These are phyloP conservation scores for Petrocephalus microphthalmus DNA, from an alignment of 2,113 vertebrate genomes.

Conservation along the genomic window DNA sequence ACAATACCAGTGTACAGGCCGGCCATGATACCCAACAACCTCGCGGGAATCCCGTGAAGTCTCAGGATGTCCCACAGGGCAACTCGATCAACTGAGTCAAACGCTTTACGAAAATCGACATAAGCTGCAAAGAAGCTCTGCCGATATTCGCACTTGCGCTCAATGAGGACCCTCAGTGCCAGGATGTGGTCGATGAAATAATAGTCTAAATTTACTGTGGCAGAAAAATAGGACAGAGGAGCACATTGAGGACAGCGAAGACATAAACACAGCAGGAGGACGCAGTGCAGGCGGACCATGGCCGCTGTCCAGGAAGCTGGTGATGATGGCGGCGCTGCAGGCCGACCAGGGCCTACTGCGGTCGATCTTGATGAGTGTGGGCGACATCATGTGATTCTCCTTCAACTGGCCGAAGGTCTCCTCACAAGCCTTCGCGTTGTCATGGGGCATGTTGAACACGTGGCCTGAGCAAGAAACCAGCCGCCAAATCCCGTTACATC, in stretches of 20 bases:
- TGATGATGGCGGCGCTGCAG: constrained; percentile 92
- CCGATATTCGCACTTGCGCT: too few species aligned
- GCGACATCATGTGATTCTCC: constrained; percentile 99
- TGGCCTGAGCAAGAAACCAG: constrained; percentile 65
- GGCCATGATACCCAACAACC: too few species aligned
- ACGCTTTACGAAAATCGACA: too few species aligned
- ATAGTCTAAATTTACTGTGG: background rate
- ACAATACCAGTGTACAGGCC: too few species aligned
- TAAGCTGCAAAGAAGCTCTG: too few species aligned
- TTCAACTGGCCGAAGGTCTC: constrained; percentile 85
- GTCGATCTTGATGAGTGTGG: constrained; percentile 94
- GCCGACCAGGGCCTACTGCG: constrained; percentile 90
- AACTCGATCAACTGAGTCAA: too few species aligned
- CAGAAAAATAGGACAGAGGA: background rate
- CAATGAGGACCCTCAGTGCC: too few species aligned
- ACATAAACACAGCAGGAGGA: background rate
- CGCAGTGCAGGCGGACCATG: constrained; percentile 68
- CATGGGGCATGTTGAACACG: constrained; percentile 96
- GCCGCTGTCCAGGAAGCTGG: constrained; percentile 88
- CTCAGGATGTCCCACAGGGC: too few species aligned
- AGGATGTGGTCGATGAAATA: too few species aligned
- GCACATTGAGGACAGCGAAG: background rate
- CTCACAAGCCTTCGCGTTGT: constrained; percentile 92
- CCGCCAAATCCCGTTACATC: background rate
- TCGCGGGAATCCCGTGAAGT: too few species aligned